Percentiles rank a stretch among this genome's conserved stretches.
These are phyloP conservation scores for Folsomia manolachei DNA, from an alignment of 2,888 invertebrate genomes.

Conservation along the genomic window DNA sequence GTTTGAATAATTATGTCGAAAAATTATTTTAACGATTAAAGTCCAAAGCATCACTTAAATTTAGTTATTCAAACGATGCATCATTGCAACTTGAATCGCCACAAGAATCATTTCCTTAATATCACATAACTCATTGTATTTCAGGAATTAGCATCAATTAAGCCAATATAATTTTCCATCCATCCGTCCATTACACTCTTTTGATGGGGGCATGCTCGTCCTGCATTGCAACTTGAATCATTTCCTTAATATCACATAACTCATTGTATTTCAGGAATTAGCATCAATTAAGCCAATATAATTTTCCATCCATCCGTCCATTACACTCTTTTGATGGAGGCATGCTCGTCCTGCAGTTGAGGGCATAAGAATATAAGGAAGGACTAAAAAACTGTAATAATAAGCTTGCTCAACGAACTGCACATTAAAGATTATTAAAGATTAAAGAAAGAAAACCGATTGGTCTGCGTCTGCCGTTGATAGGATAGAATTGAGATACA, in stretches of 20 bases:
- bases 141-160: neutral
- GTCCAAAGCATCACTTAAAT: neutral
- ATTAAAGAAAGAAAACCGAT: slow-evolving; percentile 7
- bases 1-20: neutral
- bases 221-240: neutral
- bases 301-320: neutral
- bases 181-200: neutral
- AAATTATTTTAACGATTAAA: neutral
- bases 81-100: neutral
- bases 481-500: neutral
- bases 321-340: neutral
- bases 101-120: neutral
- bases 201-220: no score
- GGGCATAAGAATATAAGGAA: neutral
- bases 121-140: slow-evolving; percentile 2
- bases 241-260: slow-evolving; percentile 1
- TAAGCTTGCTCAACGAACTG: neutral
- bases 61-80: neutral
- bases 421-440: slow-evolving; percentile 1
- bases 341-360: no score
- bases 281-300: slow-evolving; percentile 1
- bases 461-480: neutral
- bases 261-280: neutral
- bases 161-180: neutral
- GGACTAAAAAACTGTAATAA: neutral